Evolutionary conservation across 2,888 invertebrate genomes (phyloP), one percentile per base, ranked within the genome.

Genomic region (Archips xylosteana): DNA sequence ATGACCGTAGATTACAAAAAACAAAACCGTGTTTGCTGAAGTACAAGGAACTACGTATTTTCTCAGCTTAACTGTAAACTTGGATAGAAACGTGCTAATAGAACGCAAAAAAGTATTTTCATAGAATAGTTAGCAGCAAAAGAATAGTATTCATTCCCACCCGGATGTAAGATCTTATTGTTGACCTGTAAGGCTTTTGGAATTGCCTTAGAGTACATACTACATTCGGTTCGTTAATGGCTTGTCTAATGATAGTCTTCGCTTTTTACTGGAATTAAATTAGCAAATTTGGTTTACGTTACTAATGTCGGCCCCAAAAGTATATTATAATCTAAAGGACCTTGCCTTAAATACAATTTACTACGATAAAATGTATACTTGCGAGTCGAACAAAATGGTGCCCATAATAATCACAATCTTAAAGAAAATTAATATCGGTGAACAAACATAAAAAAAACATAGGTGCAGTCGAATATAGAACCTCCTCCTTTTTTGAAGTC

Each of bases 91-190:
- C 49, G 5, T 49, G 23, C 54, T 54, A 2, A 23, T 15, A 54
- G 8, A 45, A 39, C 32, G 34, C 59, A 47, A 59, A 45, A 59
- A 65, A 23, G 36, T 13, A 36, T 63, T 57, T 63, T 63, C 39
- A 76, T 79, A 75, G 78, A 78, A 81, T 77, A 79, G 23, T 23
- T 23, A n/a, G 76, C 78, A 76, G 75, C 75, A 76, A 78, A 78
- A 80, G 74, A 83, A 81, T 78, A 81, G 80, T 80, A 79, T 83
- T 83, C 81, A 85, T 87, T 86, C 83, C 78, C 82, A 88, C 83
- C 87, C 87, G 87, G 88, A 89, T 87, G 81, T 83, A 80, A 85
- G 85, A 85, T 83, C 82, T 54, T 68, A 79, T 82, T 83, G 79
- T 80, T 78, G 75, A 70, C 76, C 76, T 80, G 84, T 81, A 81